Percentiles rank a stretch among this genome's conserved stretches.
phyloP scores from a whole-genome alignment of 2,797 vertebrate genomes.

The Pipistrellus pygmaeus region DNA sequence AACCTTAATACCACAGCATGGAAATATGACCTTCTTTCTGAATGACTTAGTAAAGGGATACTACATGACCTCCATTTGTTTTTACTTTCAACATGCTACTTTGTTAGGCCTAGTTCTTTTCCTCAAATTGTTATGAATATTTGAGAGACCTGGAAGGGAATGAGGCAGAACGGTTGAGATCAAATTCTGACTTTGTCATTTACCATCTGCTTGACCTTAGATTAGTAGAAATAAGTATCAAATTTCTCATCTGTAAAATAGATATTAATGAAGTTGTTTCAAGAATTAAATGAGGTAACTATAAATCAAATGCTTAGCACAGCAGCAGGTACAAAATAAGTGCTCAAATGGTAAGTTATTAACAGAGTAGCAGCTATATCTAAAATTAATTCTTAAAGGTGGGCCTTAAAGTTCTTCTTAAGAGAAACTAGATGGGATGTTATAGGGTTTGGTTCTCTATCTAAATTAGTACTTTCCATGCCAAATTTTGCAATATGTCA shows the following conservation, averaged over 20 bases:
- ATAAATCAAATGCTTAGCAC: constrained; percentile 51
- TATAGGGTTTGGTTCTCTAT: background rate
- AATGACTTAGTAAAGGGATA: constrained; percentile 21
- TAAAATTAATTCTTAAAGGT: constrained; percentile 37
- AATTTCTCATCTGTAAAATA: constrained; percentile 48
- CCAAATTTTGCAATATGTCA: background rate
- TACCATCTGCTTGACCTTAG: background rate
- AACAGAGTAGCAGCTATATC: constrained; percentile 28
- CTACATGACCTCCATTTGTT: background rate
- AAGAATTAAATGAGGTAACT: constrained; percentile 40
- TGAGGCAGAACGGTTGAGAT: background rate
- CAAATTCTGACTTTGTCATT: background rate
- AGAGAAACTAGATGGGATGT: background rate
- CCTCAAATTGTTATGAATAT: background rate
- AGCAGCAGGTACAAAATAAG: constrained; percentile 2
- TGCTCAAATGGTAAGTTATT: constrained; percentile 37
- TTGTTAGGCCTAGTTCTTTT: background rate
- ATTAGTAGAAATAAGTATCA: background rate
- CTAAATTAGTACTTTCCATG: constrained; percentile 23
- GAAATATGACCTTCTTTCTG: background rate
- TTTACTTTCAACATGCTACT: background rate
- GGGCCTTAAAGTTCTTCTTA: background rate
- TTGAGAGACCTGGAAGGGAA: background rate
- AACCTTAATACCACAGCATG: constrained; percentile 8
- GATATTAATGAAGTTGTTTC: background rate